Conservation (phyloP, 2,113 vertebrate species). For the Zosterops lateralis region DNA sequence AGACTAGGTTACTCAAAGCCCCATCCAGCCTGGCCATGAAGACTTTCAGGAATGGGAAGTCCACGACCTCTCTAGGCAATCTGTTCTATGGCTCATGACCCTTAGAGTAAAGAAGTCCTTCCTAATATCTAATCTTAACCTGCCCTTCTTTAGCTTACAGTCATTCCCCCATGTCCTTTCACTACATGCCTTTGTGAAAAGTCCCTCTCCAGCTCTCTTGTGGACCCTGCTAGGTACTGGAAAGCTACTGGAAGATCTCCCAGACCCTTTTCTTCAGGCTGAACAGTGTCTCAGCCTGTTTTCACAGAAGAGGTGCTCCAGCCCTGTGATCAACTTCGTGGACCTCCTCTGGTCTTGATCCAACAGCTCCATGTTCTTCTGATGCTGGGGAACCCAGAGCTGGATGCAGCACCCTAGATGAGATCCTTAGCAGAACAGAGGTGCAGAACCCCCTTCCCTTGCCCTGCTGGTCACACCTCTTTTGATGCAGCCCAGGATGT, state of each 20-base stretch:
- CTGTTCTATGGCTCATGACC: neutral
- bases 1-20: neutral
- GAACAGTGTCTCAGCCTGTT: neutral
- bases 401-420: neutral
- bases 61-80: neutral
- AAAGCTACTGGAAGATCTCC: neutral
- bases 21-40: neutral
- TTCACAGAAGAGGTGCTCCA: neutral
- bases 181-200: neutral
- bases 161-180: no score
- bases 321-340: neutral
- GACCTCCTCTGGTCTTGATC: neutral
- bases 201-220: neutral
- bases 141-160: neutral
- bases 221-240: neutral
- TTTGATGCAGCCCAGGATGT: neutral
- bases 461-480: neutral
- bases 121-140: neutral
- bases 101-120: neutral
- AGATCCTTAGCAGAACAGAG: neutral
- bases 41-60: neutral
- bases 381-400: neutral
- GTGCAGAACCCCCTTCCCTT: neutral
- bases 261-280: neutral
- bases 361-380: neutral